Base-by-base conservation (phyloP, 2,797 vertebrate genomes). In the Xenops minutus region DNA sequence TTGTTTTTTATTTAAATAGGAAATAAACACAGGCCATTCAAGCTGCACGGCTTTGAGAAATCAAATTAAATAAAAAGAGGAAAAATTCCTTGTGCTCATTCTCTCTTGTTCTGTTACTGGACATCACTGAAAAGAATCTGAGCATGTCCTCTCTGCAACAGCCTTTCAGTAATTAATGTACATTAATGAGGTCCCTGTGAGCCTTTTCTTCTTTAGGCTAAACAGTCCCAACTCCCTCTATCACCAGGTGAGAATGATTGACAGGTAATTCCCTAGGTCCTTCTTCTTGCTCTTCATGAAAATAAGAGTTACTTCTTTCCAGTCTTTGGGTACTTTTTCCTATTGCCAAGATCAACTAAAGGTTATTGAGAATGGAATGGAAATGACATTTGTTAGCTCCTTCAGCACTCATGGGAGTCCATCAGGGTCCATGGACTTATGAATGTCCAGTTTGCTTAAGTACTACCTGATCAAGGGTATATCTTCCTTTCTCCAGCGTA, bases 381-480 rank as follows among this genome's bases (percentile, higher is more conserved):
- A 7, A 59, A 22, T 54, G 6, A 48, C 20, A 41, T n/a, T 22
- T 71, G 29, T n/a, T 14, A 79, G 8, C 11, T 76, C 1, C 17
- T 44, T 86, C 23, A 27, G 17, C 32, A 58, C 19, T 39, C 1
- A 0, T 23, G 27, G 41, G 37, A 88, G 4, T 21, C 10, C 14
- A 27, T 10, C 14, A 48, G 19, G 24, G 12, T 3, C 7, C 1
- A 7, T 4, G 5, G 13, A 15, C 12, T 62, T 61, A 29, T 0
- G 1, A 32, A 29, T 32, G 6, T 37, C 12, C 21, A 39, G 14
- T 59, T 84, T 30, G 14, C 12, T 48, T 36, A 84, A 56, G 21
- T 34, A 56, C 51, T 72, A 8, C 22, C 59, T 52, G n/a, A 77
- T 2, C 14, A 64, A 41, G 10, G 15, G 2, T n/a, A 32, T 44